These are phyloP conservation scores for Huso huso DNA, from an alignment of 2,797 vertebrate species.

Conservation along the genomic window DNA sequence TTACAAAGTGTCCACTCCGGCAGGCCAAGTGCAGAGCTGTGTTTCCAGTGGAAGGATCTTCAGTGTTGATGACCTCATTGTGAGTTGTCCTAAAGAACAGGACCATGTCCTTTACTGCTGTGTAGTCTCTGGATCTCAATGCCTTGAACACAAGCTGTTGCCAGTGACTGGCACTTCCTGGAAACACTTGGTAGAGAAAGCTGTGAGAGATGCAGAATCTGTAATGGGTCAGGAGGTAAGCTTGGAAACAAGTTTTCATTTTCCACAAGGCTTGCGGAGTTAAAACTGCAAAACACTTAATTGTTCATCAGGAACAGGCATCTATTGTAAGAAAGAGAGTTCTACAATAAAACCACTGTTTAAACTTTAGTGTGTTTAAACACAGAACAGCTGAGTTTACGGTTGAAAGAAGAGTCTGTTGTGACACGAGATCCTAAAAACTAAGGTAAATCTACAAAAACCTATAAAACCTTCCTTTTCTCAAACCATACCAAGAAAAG, in stretches of 20 bases:
- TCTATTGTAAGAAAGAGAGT: too few species aligned
- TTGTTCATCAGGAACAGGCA: too few species aligned
- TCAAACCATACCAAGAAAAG: too few species aligned
- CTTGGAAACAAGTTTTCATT: too few species aligned
- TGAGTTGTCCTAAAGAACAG: constrained; percentile 28
- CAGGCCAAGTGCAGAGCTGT: constrained; percentile 24
- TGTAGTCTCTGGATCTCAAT: constrained; percentile 21
- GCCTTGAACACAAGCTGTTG: constrained; percentile 13
- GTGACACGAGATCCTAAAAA: too few species aligned
- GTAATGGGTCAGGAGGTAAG: too few species aligned
- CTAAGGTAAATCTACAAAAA: neutral
- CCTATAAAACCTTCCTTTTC: neutral
- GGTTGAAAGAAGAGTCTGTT: too few species aligned
- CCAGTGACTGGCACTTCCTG: constrained; percentile 18
- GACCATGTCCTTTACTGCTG: constrained; percentile 23
- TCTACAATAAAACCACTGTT: too few species aligned
- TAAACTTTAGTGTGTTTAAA: too few species aligned
- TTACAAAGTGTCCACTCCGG: constrained; percentile 26
- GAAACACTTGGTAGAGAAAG: constrained; percentile 25
- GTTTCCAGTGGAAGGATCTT: constrained; percentile 23
- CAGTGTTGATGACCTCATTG: constrained; percentile 30
- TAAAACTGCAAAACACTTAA: too few species aligned
- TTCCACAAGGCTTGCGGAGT: too few species aligned
- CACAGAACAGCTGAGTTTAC: too few species aligned
- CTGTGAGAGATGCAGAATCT: constrained; percentile 8